Conservation (phyloP, 1,140 invertebrate species). For the Drosophila nannoptera region DNA sequence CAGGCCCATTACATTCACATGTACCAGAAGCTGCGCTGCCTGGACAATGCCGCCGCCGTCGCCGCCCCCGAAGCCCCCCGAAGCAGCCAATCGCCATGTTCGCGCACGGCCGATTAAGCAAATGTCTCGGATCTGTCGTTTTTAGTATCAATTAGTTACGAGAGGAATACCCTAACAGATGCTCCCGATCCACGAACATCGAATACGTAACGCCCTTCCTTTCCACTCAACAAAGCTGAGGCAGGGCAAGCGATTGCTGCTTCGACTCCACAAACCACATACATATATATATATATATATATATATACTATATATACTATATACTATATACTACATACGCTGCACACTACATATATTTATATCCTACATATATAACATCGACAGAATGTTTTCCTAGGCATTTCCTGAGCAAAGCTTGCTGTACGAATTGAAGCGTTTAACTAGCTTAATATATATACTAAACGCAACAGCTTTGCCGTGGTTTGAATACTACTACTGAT, state of each 20-base stretch:
- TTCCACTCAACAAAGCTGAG: not conserved
- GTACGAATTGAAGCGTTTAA: too few relatives aligned
- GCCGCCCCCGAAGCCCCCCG: not conserved
- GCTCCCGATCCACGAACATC: not conserved
- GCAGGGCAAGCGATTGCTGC: not conserved
- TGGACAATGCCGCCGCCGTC: slow-evolving; percentile 40
- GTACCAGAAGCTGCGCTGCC: slow-evolving; percentile 76
- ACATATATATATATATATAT: too few relatives aligned
- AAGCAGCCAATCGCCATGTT: not conserved
- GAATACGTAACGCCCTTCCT: not conserved
- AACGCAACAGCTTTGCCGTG: too few relatives aligned
- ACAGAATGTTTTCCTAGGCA: too few relatives aligned
- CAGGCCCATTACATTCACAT: slow-evolving; percentile 77
- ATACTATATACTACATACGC: too few relatives aligned
- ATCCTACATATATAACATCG: too few relatives aligned
- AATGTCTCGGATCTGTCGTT: not conserved
- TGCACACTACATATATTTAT: too few relatives aligned
- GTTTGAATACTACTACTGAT: too few relatives aligned
- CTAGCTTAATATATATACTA: too few relatives aligned
- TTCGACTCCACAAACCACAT: not conserved
- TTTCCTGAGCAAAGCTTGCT: too few relatives aligned
- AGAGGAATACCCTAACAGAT: slow-evolving; percentile 4
- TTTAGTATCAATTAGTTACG: slow-evolving; percentile 5
- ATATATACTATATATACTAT: too few relatives aligned
- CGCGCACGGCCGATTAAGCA: not conserved